These are phyloP conservation scores for Eupithecia tripunctaria DNA, from an alignment of 2,888 invertebrate species.

Conservation along the genomic window DNA sequence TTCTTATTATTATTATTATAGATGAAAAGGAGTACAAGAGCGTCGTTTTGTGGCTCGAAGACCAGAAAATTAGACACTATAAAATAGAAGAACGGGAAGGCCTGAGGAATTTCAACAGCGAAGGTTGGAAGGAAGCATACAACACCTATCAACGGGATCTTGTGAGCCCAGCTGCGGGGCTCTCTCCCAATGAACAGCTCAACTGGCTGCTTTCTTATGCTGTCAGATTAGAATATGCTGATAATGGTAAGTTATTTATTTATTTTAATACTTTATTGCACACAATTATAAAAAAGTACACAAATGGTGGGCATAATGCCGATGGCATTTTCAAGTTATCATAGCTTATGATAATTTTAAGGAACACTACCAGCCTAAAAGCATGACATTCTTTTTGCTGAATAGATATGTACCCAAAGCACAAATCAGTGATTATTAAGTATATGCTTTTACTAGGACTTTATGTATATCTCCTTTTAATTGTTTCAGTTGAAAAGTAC, in stretches of 20 bases:
- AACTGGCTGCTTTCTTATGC: slow-evolving; percentile 95
- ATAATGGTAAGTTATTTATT: slow-evolving; percentile 86
- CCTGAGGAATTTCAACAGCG: slow-evolving; percentile 87
- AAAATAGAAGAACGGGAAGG: slow-evolving; percentile 91
- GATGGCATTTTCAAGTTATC: too few species aligned
- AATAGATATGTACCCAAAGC: not conserved
- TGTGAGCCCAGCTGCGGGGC: slow-evolving; percentile 87
- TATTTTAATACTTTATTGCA: too few species aligned
- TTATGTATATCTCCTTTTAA: too few species aligned
- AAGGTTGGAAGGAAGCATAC: slow-evolving; percentile 89
- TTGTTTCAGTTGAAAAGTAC: slow-evolving; percentile 87
- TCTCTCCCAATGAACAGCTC: slow-evolving; percentile 87
- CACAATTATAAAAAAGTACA: too few species aligned
- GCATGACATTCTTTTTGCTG: not conserved
- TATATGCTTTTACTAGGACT: not conserved
- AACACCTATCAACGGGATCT: slow-evolving; percentile 90
- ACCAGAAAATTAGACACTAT: slow-evolving; percentile 95
- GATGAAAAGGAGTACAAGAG: slow-evolving; percentile 92
- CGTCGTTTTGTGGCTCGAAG: slow-evolving; percentile 95
- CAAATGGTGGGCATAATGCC: too few species aligned
- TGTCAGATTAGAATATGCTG: slow-evolving; percentile 91
- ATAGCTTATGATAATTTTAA: too few species aligned
- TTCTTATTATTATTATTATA: slow-evolving; percentile 66
- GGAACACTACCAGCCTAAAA: too few species aligned
- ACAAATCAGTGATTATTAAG: not conserved